These are phyloP conservation scores for Herminia tarsipennalis DNA, from an alignment of 2,888 invertebrate species.

Conservation along the genomic window DNA sequence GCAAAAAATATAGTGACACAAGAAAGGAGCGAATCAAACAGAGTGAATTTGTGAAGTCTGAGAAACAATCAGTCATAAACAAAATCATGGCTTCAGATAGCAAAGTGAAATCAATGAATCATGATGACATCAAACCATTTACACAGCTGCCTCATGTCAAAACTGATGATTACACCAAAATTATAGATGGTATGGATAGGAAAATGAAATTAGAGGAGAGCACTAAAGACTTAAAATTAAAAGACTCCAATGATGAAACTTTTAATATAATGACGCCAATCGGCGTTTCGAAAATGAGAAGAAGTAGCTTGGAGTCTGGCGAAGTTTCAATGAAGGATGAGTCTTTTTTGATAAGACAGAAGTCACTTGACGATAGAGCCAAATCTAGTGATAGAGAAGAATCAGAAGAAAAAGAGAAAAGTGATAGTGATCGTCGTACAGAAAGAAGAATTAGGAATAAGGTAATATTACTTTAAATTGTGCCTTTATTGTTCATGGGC, in stretches of 20 bases:
- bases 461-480: constrained; percentile 60
- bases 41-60: constrained; percentile 65
- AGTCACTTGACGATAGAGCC: constrained; percentile 85
- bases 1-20: constrained; percentile 81
- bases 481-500: constrained; percentile 1
- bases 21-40: constrained; percentile 77
- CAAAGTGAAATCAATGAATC: constrained; percentile 68
- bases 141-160: constrained; percentile 82
- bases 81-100: constrained; percentile 70
- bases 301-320: constrained; percentile 74
- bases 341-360: constrained; percentile 78
- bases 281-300: constrained; percentile 57
- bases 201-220: constrained; percentile 69
- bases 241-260: constrained; percentile 71
- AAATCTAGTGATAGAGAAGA: constrained; percentile 84
- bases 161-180: constrained; percentile 77
- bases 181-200: constrained; percentile 77
- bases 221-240: constrained; percentile 46
- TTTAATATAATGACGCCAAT: constrained; percentile 51
- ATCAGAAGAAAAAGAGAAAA: constrained; percentile 80
- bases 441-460: constrained; percentile 89
- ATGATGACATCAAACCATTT: constrained; percentile 80
- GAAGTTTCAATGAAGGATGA: constrained; percentile 67
- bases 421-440: constrained; percentile 84
- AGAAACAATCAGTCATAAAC: constrained; percentile 70